Evolutionary conservation across 2,888 invertebrate genomes (phyloP).

Genomic region (Limulus polyphemus): DNA sequence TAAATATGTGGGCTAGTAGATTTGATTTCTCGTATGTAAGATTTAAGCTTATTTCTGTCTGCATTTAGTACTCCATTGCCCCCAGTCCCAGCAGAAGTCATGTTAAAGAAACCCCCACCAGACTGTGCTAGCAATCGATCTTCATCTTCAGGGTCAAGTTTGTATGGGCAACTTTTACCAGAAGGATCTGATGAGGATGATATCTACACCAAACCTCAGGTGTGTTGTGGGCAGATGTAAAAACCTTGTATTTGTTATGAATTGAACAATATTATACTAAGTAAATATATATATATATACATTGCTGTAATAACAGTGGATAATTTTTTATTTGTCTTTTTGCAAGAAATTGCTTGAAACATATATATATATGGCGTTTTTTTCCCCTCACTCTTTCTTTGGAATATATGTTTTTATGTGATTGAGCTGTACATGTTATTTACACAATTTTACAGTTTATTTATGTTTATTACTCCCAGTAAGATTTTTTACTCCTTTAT

Average conservation of each 20-base stretch:
- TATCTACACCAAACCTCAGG: conserved; percentile 17
- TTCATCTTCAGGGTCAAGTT: conserved; percentile 16
- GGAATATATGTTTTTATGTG: no score
- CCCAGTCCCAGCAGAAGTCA: conserved; percentile 16
- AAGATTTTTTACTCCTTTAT: no score
- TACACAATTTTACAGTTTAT: no score
- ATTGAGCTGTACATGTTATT: no score
- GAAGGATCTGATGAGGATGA: conserved; percentile 20
- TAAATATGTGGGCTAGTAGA: not conserved
- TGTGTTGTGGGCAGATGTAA: conserved; percentile 8
- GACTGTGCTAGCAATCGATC: conserved; percentile 19
- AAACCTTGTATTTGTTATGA: conserved; percentile 6
- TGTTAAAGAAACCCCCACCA: conserved; percentile 6
- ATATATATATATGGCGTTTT: no score
- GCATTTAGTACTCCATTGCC: conserved; percentile 18
- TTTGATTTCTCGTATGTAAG: not conserved
- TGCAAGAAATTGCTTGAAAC: no score
- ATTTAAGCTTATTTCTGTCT: not conserved
- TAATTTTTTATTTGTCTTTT: no score
- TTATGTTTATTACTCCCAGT: no score
- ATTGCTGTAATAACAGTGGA: no score
- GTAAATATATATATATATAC: no score
- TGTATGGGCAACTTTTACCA: conserved; percentile 22
- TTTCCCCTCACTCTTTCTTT: no score
- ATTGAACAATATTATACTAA: not conserved